phyloP scores from a whole-genome alignment of 2,888 invertebrate genomes.

The Antheraea yamamai region DNA sequence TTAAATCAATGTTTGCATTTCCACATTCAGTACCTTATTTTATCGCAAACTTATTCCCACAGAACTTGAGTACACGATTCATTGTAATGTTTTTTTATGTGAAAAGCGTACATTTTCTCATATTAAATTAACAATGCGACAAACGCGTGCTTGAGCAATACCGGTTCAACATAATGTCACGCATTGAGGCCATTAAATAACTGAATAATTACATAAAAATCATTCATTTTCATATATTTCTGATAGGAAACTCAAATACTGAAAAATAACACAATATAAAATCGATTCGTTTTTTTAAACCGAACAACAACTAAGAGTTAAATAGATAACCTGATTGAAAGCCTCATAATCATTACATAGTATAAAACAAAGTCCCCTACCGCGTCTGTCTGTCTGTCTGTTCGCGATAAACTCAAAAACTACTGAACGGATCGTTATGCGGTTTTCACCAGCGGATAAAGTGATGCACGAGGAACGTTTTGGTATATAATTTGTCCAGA shows the following conservation, averaged over 20 bases:
- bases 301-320: background rate
- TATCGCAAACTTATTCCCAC: background rate
- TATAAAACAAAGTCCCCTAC: too few relatives aligned
- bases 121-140: background rate
- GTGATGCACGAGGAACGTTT: too few relatives aligned
- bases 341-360: too few relatives aligned
- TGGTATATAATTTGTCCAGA: too few relatives aligned
- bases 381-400: too few relatives aligned
- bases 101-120: background rate
- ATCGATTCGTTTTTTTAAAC: background rate
- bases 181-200: background rate
- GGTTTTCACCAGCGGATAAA: too few relatives aligned
- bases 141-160: background rate
- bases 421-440: too few relatives aligned
- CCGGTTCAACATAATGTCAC: background rate
- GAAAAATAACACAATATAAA: background rate
- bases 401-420: too few relatives aligned
- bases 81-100: slow-evolving; percentile 9
- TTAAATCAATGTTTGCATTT: background rate
- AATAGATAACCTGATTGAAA: too few relatives aligned
- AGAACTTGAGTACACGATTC: background rate
- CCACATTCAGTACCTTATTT: background rate
- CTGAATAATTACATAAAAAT: background rate
- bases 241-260: background rate
- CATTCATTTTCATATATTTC: background rate